Conservation (phyloP, 2,888 invertebrate species). For the Metallyticus violacea region DNA sequence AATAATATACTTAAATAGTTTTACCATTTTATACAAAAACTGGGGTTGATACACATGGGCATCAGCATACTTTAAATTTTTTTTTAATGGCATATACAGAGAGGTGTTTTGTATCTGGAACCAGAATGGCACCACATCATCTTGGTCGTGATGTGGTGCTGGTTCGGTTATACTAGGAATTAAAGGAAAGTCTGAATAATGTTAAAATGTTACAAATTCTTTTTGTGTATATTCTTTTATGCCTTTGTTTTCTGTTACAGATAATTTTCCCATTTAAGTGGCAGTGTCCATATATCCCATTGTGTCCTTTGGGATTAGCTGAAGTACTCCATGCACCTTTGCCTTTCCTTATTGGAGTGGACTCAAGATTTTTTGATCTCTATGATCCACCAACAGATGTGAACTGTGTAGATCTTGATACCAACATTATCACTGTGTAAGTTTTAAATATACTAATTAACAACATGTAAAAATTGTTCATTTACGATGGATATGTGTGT, state of each 20-base stretch:
- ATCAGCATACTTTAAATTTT: no score
- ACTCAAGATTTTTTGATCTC: slow-evolving; percentile 94
- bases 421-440: slow-evolving; percentile 86
- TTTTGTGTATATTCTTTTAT: not conserved
- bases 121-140: no score
- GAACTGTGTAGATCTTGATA: slow-evolving; percentile 96
- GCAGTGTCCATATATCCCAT: slow-evolving; percentile 99
- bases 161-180: no score
- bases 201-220: not conserved
- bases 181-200: no score
- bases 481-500: no score
- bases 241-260: slow-evolving; percentile 41
- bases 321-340: slow-evolving; percentile 95
- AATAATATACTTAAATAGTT: no score
- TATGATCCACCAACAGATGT: slow-evolving; percentile 96
- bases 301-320: slow-evolving; percentile 94
- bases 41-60: no score
- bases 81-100: no score
- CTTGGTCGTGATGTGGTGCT: no score
- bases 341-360: slow-evolving; percentile 96
- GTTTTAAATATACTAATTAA: slow-evolving; percentile 40
- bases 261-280: slow-evolving; percentile 98
- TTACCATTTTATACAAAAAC: no score
- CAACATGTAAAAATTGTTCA: no score
- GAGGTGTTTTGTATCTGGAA: no score